phyloP scores from a whole-genome alignment of 1,140 invertebrate species.

The Ditylenchus dipsaci region DNA sequence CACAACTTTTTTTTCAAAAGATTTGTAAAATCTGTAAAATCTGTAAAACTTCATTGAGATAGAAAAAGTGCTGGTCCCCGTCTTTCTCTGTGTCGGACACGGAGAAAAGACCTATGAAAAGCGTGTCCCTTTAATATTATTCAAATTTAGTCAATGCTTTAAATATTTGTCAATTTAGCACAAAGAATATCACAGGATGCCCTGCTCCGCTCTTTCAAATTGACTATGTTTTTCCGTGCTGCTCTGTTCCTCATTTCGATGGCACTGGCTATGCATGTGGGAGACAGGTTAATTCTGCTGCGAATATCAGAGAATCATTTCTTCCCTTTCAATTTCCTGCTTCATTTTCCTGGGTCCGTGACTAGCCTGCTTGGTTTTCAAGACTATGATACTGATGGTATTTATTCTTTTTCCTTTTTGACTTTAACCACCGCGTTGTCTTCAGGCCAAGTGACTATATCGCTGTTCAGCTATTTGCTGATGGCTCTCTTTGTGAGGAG shows the following conservation, averaged over 20 bases:
- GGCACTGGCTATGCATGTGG: not conserved
- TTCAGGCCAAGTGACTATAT: not conserved
- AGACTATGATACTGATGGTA: not conserved
- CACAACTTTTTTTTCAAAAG: too few species aligned
- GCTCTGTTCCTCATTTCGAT: not conserved
- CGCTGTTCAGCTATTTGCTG: constrained; percentile 8
- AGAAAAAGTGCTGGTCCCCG: too few species aligned
- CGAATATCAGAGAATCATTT: not conserved
- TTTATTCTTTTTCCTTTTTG: not conserved
- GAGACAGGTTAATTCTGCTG: not conserved
- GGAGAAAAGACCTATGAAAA: too few species aligned
- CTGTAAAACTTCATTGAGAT: too few species aligned
- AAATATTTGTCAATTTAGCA: not conserved
- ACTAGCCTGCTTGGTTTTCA: not conserved
- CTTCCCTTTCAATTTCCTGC: constrained; percentile 1
- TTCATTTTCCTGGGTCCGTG: not conserved
- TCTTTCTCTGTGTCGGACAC: too few species aligned
- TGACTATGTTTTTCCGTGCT: not conserved
- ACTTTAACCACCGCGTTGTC: not conserved
- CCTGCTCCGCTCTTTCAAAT: not conserved
- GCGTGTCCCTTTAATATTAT: too few species aligned
- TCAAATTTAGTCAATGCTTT: too few species aligned
- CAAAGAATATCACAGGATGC: not conserved
- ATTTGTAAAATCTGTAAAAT: too few species aligned
- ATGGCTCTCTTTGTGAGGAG: not conserved